Conservation (phyloP, 2,888 invertebrate species). For the Epistrophella euchroma region DNA sequence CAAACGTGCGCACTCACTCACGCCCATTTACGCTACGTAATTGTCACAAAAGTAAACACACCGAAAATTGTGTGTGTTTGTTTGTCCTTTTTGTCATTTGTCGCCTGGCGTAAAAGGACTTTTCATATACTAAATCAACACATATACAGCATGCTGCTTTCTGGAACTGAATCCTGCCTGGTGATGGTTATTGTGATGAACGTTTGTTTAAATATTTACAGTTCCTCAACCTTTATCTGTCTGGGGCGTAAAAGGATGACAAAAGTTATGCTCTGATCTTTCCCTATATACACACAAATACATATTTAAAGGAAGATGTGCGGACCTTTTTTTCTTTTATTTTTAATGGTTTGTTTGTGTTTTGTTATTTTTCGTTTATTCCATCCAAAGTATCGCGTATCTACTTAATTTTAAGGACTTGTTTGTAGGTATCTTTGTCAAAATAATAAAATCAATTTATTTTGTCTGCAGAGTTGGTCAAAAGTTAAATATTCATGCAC, state of each 20-base stretch:
- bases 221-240: conserved; percentile 37
- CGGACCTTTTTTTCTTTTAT: neutral
- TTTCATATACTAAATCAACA: conserved; percentile 25
- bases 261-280: conserved; percentile 64
- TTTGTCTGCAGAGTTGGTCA: neutral
- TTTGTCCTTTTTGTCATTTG: conserved; percentile 71
- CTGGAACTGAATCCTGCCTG: neutral
- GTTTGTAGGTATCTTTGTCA: neutral
- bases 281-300: neutral
- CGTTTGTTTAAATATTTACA: conserved; percentile 61
- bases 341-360: conserved; percentile 27
- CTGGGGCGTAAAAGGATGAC: conserved; percentile 47
- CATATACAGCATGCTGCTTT: no score
- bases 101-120: conserved; percentile 39
- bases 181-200: conserved; percentile 44
- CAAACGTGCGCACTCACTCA: conserved; percentile 70
- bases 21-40: conserved; percentile 71
- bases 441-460: neutral
- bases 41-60: conserved; percentile 72
- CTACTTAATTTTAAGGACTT: conserved; percentile 16
- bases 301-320: conserved; percentile 24
- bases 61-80: conserved; percentile 50
- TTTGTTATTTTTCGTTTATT: conserved; percentile 10
- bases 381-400: neutral
- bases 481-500: neutral